phyloP scores from a whole-genome alignment of 2,797 vertebrate species.

The Fringilla coelebs region DNA sequence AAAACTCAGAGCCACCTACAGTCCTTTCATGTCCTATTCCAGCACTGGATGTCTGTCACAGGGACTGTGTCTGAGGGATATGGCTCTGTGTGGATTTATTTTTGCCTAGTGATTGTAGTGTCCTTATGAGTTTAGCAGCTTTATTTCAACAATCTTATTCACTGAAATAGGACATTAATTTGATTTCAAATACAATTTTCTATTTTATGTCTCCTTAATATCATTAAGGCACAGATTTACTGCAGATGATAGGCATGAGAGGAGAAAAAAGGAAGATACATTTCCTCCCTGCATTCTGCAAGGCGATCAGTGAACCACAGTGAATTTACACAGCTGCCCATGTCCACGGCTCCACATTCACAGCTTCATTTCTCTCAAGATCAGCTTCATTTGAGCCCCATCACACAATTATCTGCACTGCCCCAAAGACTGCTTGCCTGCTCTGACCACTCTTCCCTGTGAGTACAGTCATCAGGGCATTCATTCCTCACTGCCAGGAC shows the following conservation, averaged over 20 bases:
- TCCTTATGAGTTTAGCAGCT: not conserved
- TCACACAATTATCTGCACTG: not conserved
- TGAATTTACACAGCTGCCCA: not conserved
- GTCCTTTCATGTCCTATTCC: not conserved
- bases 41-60: not conserved
- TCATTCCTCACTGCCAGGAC: not conserved
- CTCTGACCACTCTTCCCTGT: accelerated
- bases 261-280: not conserved
- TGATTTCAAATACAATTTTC: not conserved
- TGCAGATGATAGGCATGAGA: not conserved
- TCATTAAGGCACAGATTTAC: not conserved
- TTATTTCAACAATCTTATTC: not conserved
- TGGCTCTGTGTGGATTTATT: not conserved
- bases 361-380: not conserved
- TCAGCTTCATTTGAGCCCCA: not conserved
- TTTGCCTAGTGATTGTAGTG: not conserved
- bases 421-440: not conserved
- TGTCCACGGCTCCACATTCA: not conserved
- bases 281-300: not conserved
- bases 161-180: not conserved
- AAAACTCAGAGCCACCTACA: not conserved
- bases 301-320: not conserved
- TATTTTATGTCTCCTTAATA: not conserved
- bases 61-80: not conserved
- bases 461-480: not conserved